Evolutionary conservation across 2,888 invertebrate species (phyloP), one percentile per base, ranked within the genome.

Genomic region (Fragum sueziense): DNA sequence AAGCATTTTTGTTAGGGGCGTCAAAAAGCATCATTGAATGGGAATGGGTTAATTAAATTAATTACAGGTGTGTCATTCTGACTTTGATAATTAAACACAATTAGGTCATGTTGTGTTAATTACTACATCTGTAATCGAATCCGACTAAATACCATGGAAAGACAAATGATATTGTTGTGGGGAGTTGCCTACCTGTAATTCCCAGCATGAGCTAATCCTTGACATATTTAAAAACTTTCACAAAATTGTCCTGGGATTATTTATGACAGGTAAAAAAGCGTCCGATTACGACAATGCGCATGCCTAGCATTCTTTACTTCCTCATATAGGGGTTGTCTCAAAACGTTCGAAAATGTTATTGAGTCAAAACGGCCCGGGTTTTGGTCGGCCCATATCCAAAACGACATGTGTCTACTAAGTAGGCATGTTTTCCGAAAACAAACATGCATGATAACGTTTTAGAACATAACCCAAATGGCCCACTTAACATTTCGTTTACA

Each of bases 271-370:
- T 61, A 61, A 61, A 61, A 59, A 61, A 61, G 61, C 61, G 33
- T 61, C 61, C 61, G n/a, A 33, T 61, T 20, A 9, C 61, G 20
- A 33, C 33, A 74, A 33, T 67, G 69, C 67, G 65, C 70, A 78
- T 78, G 76, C 37, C 37, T 52, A 59, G 29, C 57, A 41, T 33
- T 31, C 67, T 41, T 6, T 31, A 69, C 52, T 69, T 71, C 71
- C 76, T 71, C 7, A 33, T 67, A 29, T 31, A 27, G 72, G 72
- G 68, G 47, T n/a, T 25, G 54, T 68, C 54, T 70, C 71, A 76
- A 76, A 67, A 17, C 0, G 11, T 14, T 47, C 2, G 4, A 47
- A 47, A n/a, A n/a, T 14, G n/a, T 47, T 14, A 47, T 14, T 2
- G 3, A 14, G 47, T 47, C 4, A 47, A 47, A 47, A 20, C 47